Percentiles rank a stretch among this genome's conserved stretches.
phyloP scores from a whole-genome alignment of 2,797 vertebrate genomes.

The Epinephelus coioides region DNA sequence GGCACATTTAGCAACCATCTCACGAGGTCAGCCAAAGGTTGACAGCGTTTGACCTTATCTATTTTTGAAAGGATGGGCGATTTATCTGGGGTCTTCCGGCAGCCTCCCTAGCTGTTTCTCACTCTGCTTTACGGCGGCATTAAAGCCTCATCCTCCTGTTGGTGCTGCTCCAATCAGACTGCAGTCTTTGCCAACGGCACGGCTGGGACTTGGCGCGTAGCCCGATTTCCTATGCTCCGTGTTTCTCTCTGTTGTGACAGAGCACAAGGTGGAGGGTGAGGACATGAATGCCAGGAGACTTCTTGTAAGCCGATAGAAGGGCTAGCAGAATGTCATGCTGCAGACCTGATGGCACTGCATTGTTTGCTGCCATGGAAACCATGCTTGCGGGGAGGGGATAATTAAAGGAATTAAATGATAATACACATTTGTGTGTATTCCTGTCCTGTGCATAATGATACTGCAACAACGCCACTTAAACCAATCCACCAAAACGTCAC shows the following conservation, averaged over 20 bases:
- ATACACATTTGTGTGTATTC: constrained; percentile 62
- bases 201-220: constrained; percentile 75
- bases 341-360: constrained; percentile 54
- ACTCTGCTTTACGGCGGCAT: constrained; percentile 69
- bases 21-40: constrained; percentile 59
- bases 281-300: constrained; percentile 71
- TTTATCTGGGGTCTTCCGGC: constrained; percentile 70
- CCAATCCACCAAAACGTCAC: not conserved
- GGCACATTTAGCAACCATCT: constrained; percentile 67
- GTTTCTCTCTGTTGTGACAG: constrained; percentile 74
- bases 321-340: constrained; percentile 61
- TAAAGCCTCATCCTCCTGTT: constrained; percentile 77
- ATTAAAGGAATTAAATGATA: constrained; percentile 62
- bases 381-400: constrained; percentile 36
- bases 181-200: constrained; percentile 64
- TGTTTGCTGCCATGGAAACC: constrained; percentile 67
- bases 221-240: constrained; percentile 66
- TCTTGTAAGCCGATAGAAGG: constrained; percentile 56
- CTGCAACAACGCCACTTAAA: constrained; percentile 56
- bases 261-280: constrained; percentile 67
- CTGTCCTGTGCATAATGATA: constrained; percentile 61
- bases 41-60: constrained; percentile 75
- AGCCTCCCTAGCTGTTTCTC: constrained; percentile 70
- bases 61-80: constrained; percentile 70
- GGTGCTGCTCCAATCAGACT: constrained; percentile 73